Evolutionary conservation across 2,797 vertebrate genomes (phyloP).

Genomic region (Gorsachius magnificus): DNA sequence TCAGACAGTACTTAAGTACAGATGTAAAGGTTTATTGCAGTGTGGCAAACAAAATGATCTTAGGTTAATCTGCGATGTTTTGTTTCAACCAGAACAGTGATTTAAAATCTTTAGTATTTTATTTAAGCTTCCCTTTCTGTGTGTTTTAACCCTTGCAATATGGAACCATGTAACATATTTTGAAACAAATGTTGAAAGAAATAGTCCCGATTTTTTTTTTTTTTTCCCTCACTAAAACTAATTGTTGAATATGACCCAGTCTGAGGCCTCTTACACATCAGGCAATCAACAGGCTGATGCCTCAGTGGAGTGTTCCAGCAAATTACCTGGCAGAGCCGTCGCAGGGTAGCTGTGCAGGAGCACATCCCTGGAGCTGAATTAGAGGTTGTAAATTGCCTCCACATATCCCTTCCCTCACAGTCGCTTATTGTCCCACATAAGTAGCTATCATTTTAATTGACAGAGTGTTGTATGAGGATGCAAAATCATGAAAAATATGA

Average conservation of each 20-base stretch:
- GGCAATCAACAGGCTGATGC: slow-evolving; percentile 57
- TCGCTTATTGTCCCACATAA: slow-evolving; percentile 65
- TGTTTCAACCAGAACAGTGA: neutral
- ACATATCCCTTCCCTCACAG: slow-evolving; percentile 54
- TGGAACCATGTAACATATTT: neutral
- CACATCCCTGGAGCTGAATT: slow-evolving; percentile 58
- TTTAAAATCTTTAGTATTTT: slow-evolving; percentile 11
- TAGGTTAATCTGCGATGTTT: slow-evolving; percentile 26
- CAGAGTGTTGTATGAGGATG: slow-evolving; percentile 44
- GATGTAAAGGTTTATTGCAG: slow-evolving; percentile 52
- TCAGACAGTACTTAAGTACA: slow-evolving; percentile 30
- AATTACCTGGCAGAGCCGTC: slow-evolving; percentile 54
- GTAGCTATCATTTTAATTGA: slow-evolving; percentile 67
- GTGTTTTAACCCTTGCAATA: slow-evolving; percentile 6
- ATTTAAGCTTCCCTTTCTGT: neutral
- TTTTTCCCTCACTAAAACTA: neutral
- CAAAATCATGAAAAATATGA: slow-evolving; percentile 59
- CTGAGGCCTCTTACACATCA: slow-evolving; percentile 53
- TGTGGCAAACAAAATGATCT: neutral
- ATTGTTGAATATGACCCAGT: slow-evolving; percentile 34
- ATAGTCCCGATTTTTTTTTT: neutral
- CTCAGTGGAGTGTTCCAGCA: slow-evolving; percentile 43
- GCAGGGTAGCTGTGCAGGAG: slow-evolving; percentile 17
- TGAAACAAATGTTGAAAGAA: neutral
- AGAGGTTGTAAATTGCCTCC: slow-evolving; percentile 52